Percentiles rank a stretch among this genome's conserved stretches.
Evolutionary conservation across 2,797 vertebrate species (phyloP).

Genomic region (Liasis olivaceus): DNA sequence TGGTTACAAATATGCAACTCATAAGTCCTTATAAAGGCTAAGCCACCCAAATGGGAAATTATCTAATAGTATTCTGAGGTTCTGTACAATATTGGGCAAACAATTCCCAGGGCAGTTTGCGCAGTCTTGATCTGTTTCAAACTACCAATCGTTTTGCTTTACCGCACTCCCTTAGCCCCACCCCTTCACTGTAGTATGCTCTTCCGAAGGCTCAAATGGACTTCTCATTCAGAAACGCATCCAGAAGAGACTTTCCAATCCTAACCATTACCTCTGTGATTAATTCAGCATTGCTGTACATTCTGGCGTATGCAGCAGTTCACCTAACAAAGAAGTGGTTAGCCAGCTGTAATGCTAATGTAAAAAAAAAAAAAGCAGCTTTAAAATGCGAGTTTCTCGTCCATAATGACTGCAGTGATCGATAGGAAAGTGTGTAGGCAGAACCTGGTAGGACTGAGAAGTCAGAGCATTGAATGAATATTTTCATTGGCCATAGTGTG

Average conservation of each 20-base stretch:
- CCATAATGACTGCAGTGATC: background rate
- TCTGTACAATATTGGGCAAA: background rate
- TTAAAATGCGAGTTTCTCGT: background rate
- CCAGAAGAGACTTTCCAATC: background rate
- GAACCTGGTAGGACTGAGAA: background rate
- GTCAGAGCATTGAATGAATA: background rate
- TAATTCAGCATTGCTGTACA: background rate
- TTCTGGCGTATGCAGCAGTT: background rate
- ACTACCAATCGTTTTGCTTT: background rate
- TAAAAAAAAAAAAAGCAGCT: background rate
- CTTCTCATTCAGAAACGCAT: background rate
- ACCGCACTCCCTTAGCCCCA: too few species aligned
- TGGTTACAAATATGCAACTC: background rate
- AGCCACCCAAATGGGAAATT: background rate
- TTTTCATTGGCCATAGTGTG: background rate
- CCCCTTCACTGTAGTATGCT: background rate
- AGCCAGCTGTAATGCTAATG: background rate
- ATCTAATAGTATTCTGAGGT: background rate
- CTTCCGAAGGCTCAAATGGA: background rate
- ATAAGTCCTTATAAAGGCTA: background rate
- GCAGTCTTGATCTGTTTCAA: background rate
- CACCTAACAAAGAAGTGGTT: background rate
- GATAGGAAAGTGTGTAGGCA: background rate
- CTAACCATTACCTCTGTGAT: background rate
- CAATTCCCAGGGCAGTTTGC: background rate